Percentiles rank a stretch among this genome's conserved stretches.
Conservation (phyloP, 2,113 vertebrate species). For the Oryzias celebensis region DNA sequence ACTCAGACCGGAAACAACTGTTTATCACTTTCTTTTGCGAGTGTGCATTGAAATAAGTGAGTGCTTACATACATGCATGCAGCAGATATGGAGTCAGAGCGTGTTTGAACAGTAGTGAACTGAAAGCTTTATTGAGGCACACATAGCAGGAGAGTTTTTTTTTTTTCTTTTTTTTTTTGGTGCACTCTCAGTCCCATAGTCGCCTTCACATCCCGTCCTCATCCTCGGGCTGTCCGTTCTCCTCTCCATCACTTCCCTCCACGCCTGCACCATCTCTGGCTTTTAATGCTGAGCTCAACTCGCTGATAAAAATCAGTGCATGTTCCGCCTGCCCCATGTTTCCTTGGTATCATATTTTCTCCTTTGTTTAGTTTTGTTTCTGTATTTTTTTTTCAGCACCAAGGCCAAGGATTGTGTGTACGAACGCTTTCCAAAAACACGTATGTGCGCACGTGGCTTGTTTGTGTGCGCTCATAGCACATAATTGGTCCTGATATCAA, state of each 20-base stretch:
- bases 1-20: slow-evolving; percentile 64
- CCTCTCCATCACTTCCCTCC: slow-evolving; percentile 52
- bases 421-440: not conserved
- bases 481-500: slow-evolving; percentile 79
- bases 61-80: not conserved
- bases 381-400: slow-evolving; percentile 37
- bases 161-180: slow-evolving; percentile 9
- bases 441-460: slow-evolving; percentile 17
- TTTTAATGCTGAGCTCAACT: slow-evolving; percentile 54
- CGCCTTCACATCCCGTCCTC: slow-evolving; percentile 11
- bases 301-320: slow-evolving; percentile 71
- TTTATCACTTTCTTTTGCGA: slow-evolving; percentile 55
- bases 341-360: slow-evolving; percentile 67
- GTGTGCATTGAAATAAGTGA: not conserved
- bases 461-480: slow-evolving; percentile 48
- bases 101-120: not conserved
- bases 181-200: slow-evolving; percentile 5
- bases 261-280: slow-evolving; percentile 52
- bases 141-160: slow-evolving; percentile 6
- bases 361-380: slow-evolving; percentile 60
- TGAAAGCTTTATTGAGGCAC: slow-evolving; percentile 6
- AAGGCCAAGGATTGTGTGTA: slow-evolving; percentile 33
- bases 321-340: slow-evolving; percentile 67
- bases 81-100: too few species aligned
- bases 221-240: slow-evolving; percentile 46